Conservation (phyloP, 1,140 invertebrate species). For the Drosophila gunungcola region DNA sequence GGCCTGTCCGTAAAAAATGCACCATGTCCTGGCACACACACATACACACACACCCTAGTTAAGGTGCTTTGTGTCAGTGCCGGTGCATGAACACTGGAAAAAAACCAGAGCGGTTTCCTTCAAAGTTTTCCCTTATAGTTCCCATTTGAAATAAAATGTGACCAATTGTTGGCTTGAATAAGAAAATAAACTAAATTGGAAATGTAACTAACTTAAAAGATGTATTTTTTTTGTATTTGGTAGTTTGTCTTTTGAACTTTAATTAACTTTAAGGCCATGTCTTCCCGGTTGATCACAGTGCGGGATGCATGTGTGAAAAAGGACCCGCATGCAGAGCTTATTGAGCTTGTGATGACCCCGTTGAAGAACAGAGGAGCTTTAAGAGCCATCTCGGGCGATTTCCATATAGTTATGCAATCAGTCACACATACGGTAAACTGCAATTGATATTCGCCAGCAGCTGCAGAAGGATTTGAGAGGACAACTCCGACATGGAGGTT, state of each 20-base stretch:
- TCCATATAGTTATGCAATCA: slow-evolving; percentile 48
- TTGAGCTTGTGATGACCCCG: slow-evolving; percentile 6
- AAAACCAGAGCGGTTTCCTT: no score
- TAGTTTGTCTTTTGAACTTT: no score
- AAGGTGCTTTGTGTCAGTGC: slow-evolving; percentile 10
- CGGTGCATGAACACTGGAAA: background rate
- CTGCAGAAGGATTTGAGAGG: slow-evolving; percentile 9
- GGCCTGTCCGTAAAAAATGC: slow-evolving; percentile 41
- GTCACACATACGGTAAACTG: slow-evolving; percentile 41
- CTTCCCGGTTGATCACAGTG: no score
- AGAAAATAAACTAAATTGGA: no score
- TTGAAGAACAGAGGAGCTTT: slow-evolving; percentile 12
- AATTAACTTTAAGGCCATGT: no score
- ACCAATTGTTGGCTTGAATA: no score
- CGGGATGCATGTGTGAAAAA: background rate
- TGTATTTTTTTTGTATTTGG: no score
- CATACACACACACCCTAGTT: background rate
- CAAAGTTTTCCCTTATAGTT: no score
- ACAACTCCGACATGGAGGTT: background rate
- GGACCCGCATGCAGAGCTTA: slow-evolving; percentile 33
- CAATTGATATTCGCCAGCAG: slow-evolving; percentile 37
- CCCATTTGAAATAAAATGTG: no score
- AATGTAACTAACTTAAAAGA: no score
- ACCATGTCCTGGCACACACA: slow-evolving; percentile 17
- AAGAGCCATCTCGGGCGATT: slow-evolving; percentile 20